Conservation (phyloP, 2,888 invertebrate genomes). For the Agrilus cyanescens region DNA sequence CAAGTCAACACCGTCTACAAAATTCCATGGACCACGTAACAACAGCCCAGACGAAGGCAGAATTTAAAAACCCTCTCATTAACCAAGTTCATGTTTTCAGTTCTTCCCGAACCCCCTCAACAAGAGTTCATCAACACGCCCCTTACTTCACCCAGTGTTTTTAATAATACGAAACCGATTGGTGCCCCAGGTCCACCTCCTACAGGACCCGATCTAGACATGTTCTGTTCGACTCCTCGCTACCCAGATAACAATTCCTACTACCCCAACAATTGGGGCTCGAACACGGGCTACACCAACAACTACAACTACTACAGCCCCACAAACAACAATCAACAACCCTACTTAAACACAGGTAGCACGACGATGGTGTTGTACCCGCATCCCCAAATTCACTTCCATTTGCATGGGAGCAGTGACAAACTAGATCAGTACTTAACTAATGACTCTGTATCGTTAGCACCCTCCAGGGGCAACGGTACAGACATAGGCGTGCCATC, state of each 20-base stretch:
- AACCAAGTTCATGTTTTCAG: constrained; percentile 18
- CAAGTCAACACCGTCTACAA: too few species aligned
- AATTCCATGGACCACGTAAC: too few species aligned
- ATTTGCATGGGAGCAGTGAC: constrained; percentile 54
- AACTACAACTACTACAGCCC: constrained; percentile 53
- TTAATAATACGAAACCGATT: constrained; percentile 24
- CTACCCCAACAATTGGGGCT: constrained; percentile 45
- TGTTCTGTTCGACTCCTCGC: constrained; percentile 26
- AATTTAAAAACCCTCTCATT: too few species aligned
- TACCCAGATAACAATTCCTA: constrained; percentile 38
- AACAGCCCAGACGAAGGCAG: too few species aligned
- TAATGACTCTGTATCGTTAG: constrained; percentile 30
- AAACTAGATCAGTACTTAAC: constrained; percentile 55
- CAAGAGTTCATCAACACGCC: constrained; percentile 31
- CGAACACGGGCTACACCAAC: constrained; percentile 33
- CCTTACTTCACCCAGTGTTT: constrained; percentile 28
- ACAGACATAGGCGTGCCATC: constrained; percentile 38
- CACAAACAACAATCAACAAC: constrained; percentile 45
- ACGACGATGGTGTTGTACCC: constrained; percentile 66
- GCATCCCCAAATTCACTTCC: constrained; percentile 72
- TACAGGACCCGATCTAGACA: constrained; percentile 24
- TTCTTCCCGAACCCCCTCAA: constrained; percentile 29
- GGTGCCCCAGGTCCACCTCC: constrained; percentile 9
- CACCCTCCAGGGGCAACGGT: constrained; percentile 41
- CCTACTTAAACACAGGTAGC: constrained; percentile 47